Evolutionary conservation across 1,140 invertebrate species (phyloP), one percentile per base, ranked within the genome.

Genomic region (Leptonema lineaticorne): DNA sequence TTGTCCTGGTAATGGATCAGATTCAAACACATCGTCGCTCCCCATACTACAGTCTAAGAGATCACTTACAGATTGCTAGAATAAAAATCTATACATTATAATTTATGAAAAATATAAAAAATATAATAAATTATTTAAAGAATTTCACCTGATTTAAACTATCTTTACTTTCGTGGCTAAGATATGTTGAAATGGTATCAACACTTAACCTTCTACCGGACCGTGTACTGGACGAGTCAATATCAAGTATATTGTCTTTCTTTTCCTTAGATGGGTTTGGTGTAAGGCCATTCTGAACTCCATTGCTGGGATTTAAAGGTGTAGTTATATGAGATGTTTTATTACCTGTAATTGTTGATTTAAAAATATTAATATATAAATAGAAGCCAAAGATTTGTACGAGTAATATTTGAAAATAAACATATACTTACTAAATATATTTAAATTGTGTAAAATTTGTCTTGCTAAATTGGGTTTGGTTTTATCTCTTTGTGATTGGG

Each of bases 121-220:
- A n/a, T n/a, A n/a, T 48, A 53, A 53, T 22, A 7, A 53, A n/a
- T n/a, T 20, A 24, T 53, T 27, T 20, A 53, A 4, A 24, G 24
- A 53, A 53, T 24, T 18, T 58, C 45, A 73, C 71, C 63, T 70
- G 69, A 60, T 78, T 75, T 37, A 78, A 67, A 60, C 86, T 87
- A 63, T 87, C 86, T 75, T 88, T 86, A 81, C 90, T 91, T 77
- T 92, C 91, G 74, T 93, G 91, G 76, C 91, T 93, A 63, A 93
- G 84, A 82, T 94, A 94, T 0, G 92, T 95, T 63, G 91, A 93
- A 20, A 94, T 90, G 20, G 92, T 94, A 78, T 94, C 92, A 18
- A 92, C 87, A 77, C 90, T 93, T 22, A 90, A 91, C 45, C 91
- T 83, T 8, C 90, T 81, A 58, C 89, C 87, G 74, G 88, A 88